Evolutionary conservation across 2,888 invertebrate genomes (phyloP).

Genomic region (Agrochola circellaris): DNA sequence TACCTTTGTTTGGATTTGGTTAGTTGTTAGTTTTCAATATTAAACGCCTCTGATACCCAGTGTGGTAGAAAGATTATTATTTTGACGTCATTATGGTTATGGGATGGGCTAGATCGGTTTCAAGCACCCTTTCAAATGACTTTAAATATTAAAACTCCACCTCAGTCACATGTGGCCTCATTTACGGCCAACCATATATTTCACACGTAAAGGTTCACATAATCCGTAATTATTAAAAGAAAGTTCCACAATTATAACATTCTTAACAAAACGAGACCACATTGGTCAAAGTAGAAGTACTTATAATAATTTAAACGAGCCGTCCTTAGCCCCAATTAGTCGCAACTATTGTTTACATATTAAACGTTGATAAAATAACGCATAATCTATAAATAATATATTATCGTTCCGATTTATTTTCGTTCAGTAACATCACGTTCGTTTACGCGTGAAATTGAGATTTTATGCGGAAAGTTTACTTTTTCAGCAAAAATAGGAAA

Average conservation of each 20-base stretch:
- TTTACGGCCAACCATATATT: slow-evolving; percentile 21
- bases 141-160: not conserved
- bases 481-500: slow-evolving; percentile 5
- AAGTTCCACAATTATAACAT: slow-evolving; percentile 50
- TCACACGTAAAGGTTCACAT: slow-evolving; percentile 35
- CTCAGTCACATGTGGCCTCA: slow-evolving; percentile 15
- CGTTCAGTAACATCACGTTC: slow-evolving; percentile 35
- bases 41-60: not conserved
- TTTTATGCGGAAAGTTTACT: slow-evolving; percentile 43
- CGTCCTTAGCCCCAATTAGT: slow-evolving; percentile 65
- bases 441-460: slow-evolving; percentile 50
- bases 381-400: slow-evolving; percentile 48
- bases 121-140: not conserved
- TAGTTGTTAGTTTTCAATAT: slow-evolving; percentile 28
- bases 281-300: slow-evolving; percentile 26
- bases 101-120: not conserved
- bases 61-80: slow-evolving; percentile 15
- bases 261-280: slow-evolving; percentile 32
- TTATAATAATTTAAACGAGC: slow-evolving; percentile 34
- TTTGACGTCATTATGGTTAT: slow-evolving; percentile 14
- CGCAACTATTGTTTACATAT: slow-evolving; percentile 63
- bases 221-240: slow-evolving; percentile 51
- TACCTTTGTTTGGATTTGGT: slow-evolving; percentile 9
- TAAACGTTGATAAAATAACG: slow-evolving; percentile 53
- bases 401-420: slow-evolving; percentile 49